Evolutionary conservation across 1,140 invertebrate genomes (phyloP), one percentile per base, ranked within the genome.

Genomic region (Drosophila kohkoa): DNA sequence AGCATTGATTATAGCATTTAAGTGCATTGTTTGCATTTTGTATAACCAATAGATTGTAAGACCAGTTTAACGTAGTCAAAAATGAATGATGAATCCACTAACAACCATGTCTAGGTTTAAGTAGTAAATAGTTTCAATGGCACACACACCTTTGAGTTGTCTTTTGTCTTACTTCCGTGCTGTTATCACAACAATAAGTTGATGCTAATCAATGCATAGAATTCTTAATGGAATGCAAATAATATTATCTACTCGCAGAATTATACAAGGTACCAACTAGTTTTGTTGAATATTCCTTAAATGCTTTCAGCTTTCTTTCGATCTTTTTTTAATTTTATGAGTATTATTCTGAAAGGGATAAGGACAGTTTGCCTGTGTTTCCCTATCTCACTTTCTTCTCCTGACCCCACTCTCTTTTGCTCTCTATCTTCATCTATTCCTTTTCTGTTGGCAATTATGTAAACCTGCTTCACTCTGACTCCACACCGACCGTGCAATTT

Each of bases 401-500:
- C 30, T 35, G 3, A 25, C 5, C 28, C 30, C 2, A 16, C 4
- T 2, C 7, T 35, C 32, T 49, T n/a, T 13, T 28, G 41, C 35
- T 52, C 52, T 41, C 70, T 67, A 60, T 51, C 55, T 43, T 57
- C 52, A 28, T 52, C 52, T 70, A 51, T 70, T 62, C 35, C 66
- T 59, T 65, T 72, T 49, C 49, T 43, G 62, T 66, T 58, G 77
- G 83, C 83, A 88, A 88, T 88, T 88, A 88, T 88, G 85, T 89
- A 83, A 88, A 81, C 83, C 85, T 76, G 77, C 77, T 65, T 77
- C 78, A 80, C 83, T 72, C 77, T 77, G 48, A 35, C 65, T 82
- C 60, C 85, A 59, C 81, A 89, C 77, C 79, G 83, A 78, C 77
- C 80, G 82, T 88, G 85, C 85, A 88, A 88, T 88, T 89, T 88